A percentile compares a stretch with the other conserved stretches of the same genome.
Evolutionary conservation across 2,797 vertebrate species (phyloP).

Genomic region (Stomatorhinus walkeri): DNA sequence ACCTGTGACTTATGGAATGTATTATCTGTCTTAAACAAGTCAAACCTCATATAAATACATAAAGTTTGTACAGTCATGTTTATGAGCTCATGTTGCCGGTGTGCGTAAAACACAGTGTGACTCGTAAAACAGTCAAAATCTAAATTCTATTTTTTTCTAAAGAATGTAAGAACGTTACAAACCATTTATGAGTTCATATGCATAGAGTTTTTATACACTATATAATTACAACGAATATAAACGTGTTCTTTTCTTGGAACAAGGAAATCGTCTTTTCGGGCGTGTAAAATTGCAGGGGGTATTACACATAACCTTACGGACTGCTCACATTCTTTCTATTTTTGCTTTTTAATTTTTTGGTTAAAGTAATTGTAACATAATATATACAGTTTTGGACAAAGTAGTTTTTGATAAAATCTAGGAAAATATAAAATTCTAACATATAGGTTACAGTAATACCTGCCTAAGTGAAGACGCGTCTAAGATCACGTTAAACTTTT

Average conservation of each 20-base stretch:
- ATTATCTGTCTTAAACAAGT: slow-evolving; percentile 67
- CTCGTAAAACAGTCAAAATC: not conserved
- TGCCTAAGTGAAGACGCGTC: not conserved
- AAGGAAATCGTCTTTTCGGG: not conserved
- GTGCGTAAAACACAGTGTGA: not conserved
- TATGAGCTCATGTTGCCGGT: not conserved
- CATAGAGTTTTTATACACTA: not conserved
- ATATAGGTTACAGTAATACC: not conserved
- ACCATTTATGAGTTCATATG: slow-evolving; percentile 8
- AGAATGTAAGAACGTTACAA: slow-evolving; percentile 6
- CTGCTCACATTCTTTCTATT: not conserved
- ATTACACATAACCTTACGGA: not conserved
- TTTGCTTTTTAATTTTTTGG: not conserved
- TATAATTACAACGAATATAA: not conserved
- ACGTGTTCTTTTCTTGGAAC: slow-evolving; percentile 6
- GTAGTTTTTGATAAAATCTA: not conserved
- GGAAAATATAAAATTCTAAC: not conserved
- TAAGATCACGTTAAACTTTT: not conserved
- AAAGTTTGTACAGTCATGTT: not conserved
- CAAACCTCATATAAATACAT: slow-evolving; percentile 24
- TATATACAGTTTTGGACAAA: not conserved
- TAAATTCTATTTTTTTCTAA: slow-evolving; percentile 13
- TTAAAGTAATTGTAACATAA: slow-evolving; percentile 3
- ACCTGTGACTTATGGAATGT: slow-evolving; percentile 75
- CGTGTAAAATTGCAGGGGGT: not conserved